Percentiles rank a stretch among this genome's conserved stretches.
phyloP scores from a whole-genome alignment of 2,888 invertebrate species.

The Brenthis hecate region DNA sequence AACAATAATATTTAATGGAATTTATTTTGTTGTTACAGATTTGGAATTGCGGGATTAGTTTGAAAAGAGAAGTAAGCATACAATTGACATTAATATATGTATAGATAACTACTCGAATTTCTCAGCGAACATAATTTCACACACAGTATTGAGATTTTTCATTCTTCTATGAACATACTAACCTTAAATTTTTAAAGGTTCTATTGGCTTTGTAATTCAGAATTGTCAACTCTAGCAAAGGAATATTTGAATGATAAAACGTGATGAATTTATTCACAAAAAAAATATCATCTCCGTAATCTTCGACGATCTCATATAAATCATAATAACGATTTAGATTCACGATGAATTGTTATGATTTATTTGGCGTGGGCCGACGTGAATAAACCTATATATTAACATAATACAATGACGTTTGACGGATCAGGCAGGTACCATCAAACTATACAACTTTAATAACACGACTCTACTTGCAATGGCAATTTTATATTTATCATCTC shows the following conservation, averaged over 20 bases:
- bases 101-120: neutral
- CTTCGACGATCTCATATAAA: conserved; percentile 35
- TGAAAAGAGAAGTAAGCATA: conserved; percentile 30
- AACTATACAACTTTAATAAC: conserved; percentile 19
- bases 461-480: neutral
- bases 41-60: conserved; percentile 29
- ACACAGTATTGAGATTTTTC: neutral
- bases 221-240: conserved; percentile 8
- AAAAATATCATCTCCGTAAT: conserved; percentile 31
- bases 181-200: neutral
- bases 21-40: conserved; percentile 29
- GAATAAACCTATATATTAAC: conserved; percentile 54
- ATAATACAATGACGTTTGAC: conserved; percentile 74
- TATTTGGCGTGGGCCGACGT: conserved; percentile 53
- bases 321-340: conserved; percentile 44
- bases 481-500: neutral
- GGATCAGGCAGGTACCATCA: conserved; percentile 67
- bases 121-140: neutral
- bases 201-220: neutral
- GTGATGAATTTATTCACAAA: conserved; percentile 21
- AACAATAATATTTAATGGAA: conserved; percentile 7
- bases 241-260: conserved; percentile 10
- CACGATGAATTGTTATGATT: conserved; percentile 53
- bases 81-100: neutral
- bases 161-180: neutral